Evolutionary conservation across 2,888 invertebrate species (phyloP).

Genomic region (Adineta ricciae): DNA sequence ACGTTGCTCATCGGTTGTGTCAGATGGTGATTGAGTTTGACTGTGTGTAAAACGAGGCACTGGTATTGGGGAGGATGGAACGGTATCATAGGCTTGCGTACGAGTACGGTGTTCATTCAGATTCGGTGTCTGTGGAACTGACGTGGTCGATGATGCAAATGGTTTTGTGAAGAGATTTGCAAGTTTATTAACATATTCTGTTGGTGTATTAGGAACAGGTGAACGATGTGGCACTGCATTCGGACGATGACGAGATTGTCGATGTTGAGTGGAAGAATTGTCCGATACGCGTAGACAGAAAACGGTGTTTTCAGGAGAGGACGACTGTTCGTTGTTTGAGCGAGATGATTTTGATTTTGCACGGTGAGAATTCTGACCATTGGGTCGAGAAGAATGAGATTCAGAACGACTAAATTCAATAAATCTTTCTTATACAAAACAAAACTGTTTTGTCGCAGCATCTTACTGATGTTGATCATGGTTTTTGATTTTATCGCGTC

Average conservation of each 20-base stretch:
- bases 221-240: neutral
- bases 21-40: neutral
- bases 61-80: neutral
- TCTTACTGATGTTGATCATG: neutral
- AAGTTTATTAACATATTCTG: neutral
- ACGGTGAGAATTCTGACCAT: neutral
- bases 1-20: neutral
- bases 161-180: neutral
- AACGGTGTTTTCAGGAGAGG: neutral
- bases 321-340: neutral
- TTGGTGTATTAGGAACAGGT: neutral
- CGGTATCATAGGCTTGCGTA: neutral
- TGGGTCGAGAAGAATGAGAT: neutral
- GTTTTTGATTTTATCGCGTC: neutral
- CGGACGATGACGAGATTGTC: neutral
- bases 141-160: neutral
- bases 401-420: neutral
- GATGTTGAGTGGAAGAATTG: neutral
- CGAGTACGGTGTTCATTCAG: neutral
- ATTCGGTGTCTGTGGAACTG: neutral
- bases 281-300: neutral
- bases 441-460: neutral
- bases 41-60: neutral
- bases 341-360: neutral
- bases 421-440: too few species aligned